phyloP scores from a whole-genome alignment of 2,888 invertebrate species.

The Chaetogeoica ovagalla region DNA sequence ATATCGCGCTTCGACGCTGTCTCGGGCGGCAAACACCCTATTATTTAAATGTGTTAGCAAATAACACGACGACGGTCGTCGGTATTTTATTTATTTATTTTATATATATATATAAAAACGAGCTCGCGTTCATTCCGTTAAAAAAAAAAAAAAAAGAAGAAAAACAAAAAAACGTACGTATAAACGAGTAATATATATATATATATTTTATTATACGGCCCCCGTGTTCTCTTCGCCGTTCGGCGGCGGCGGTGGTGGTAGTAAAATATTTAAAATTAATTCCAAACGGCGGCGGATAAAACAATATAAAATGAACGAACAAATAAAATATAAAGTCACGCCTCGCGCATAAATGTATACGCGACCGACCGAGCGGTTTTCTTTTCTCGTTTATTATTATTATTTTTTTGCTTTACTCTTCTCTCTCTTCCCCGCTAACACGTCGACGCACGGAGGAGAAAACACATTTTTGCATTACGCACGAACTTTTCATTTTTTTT shows the following conservation, averaged over 20 bases:
- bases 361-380: background rate
- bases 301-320: conserved; percentile 1
- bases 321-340: conserved; percentile 23
- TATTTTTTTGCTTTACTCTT: too few species aligned
- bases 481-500: too few species aligned
- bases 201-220: too few species aligned
- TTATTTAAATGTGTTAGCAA: conserved; percentile 51
- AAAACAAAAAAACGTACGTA: background rate
- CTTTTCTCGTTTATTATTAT: too few species aligned
- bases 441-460: too few species aligned
- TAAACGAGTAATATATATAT: too few species aligned
- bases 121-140: too few species aligned
- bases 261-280: conserved; percentile 50
- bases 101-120: too few species aligned
- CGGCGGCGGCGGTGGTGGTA: background rate
- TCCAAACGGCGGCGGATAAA: conserved; percentile 14
- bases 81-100: background rate
- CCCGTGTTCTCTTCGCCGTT: too few species aligned
- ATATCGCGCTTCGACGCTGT: conserved; percentile 13
- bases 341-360: background rate
- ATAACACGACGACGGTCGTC: conserved; percentile 8
- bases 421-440: too few species aligned
- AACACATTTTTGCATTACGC: too few species aligned
- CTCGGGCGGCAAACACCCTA: conserved; percentile 38
- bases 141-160: too few species aligned